Evolutionary conservation across 2,888 invertebrate genomes (phyloP).

Genomic region (Parnassius orleans): DNA sequence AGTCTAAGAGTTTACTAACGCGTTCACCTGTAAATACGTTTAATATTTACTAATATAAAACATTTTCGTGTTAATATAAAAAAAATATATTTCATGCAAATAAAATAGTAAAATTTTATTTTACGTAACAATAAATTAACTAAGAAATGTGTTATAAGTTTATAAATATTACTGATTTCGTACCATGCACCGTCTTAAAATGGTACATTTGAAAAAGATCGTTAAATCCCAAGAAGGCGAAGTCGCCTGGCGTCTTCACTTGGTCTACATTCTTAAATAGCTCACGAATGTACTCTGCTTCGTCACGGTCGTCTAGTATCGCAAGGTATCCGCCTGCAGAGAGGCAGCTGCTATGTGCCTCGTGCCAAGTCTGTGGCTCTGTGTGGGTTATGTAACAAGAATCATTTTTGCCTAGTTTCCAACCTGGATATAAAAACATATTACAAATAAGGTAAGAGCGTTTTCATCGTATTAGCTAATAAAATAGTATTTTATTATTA

Average conservation of each 20-base stretch:
- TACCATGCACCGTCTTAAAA: conserved; percentile 51
- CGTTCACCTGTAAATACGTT: conserved; percentile 36
- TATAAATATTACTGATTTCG: not conserved
- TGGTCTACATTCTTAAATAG: conserved; percentile 42
- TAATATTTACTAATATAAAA: too few relatives aligned
- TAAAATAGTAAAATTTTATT: too few relatives aligned
- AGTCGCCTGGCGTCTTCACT: conserved; percentile 41
- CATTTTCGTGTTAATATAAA: too few relatives aligned
- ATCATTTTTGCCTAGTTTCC: conserved; percentile 42
- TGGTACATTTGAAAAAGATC: conserved; percentile 48
- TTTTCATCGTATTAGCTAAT: too few relatives aligned
- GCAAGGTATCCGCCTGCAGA: conserved; percentile 48
- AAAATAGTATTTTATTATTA: too few relatives aligned
- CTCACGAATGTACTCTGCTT: conserved; percentile 44
- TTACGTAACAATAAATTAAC: too few relatives aligned
- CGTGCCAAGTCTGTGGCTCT: conserved; percentile 50
- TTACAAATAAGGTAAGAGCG: too few relatives aligned
- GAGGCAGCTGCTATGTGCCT: conserved; percentile 48
- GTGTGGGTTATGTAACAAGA: conserved; percentile 46
- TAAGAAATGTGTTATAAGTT: too few relatives aligned
- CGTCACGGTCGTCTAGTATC: conserved; percentile 40
- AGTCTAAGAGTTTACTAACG: conserved; percentile 41
- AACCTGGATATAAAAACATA: conserved; percentile 34
- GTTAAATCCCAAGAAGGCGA: conserved; percentile 50
- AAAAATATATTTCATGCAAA: too few relatives aligned